These are phyloP conservation scores for Magallana angulata DNA, from an alignment of 1,140 invertebrate genomes.

Conservation along the genomic window DNA sequence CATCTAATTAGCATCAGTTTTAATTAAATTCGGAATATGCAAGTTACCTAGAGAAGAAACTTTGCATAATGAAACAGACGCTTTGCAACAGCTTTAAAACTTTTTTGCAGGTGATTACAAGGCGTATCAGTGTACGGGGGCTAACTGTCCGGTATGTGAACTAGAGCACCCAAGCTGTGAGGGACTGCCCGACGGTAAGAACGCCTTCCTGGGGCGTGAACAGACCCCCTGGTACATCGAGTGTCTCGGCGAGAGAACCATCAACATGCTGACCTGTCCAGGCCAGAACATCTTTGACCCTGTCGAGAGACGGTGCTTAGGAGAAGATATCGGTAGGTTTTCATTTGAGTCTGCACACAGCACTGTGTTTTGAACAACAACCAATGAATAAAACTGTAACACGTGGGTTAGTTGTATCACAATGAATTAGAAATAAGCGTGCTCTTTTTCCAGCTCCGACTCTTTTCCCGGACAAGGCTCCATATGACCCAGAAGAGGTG, in stretches of 20 bases:
- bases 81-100: no score
- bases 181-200: constrained; percentile 65
- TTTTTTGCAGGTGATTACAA: constrained; percentile 58
- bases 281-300: constrained; percentile 63
- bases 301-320: constrained; percentile 46
- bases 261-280: constrained; percentile 61
- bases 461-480: constrained; percentile 3
- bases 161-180: constrained; percentile 65
- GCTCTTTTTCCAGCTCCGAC: background rate
- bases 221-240: constrained; percentile 64
- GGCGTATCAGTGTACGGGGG: constrained; percentile 61
- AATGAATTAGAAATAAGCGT: no score
- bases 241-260: constrained; percentile 60
- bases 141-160: constrained; percentile 66
- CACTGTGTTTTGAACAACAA: no score
- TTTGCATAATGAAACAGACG: no score
- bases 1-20: no score
- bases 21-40: no score
- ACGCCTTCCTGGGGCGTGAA: constrained; percentile 64
- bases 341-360: no score
- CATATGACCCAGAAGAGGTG: background rate
- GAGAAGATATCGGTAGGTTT: background rate
- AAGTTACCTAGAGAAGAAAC: no score
- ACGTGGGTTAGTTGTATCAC: no score
- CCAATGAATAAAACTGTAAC: no score